A percentile compares a stretch with the other conserved stretches of the same genome.
Evolutionary conservation across 2,797 vertebrate genomes (phyloP).

Genomic region (Novumbra hubbsi): DNA sequence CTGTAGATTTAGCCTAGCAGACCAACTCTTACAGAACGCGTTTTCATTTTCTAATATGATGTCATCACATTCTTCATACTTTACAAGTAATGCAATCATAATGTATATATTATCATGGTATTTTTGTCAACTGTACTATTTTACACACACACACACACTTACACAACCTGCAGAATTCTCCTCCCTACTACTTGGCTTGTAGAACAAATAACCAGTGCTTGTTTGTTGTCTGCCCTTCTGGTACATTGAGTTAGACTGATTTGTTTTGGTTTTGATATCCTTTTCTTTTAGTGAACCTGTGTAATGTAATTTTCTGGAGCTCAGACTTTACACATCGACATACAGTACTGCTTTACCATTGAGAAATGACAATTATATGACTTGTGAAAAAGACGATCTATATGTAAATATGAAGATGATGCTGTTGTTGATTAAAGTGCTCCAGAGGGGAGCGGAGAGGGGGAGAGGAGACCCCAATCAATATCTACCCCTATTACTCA

Average conservation of each 20-base stretch:
- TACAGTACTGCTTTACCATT: slow-evolving; percentile 67
- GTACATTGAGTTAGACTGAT: slow-evolving; percentile 17
- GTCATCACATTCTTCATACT: slow-evolving; percentile 90
- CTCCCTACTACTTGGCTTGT: slow-evolving; percentile 57
- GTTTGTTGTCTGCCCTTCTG: slow-evolving; percentile 36
- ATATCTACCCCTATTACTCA: too few species aligned
- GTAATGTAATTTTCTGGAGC: slow-evolving; percentile 67
- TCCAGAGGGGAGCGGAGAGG: slow-evolving; percentile 46
- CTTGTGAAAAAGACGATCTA: slow-evolving; percentile 65
- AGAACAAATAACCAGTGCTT: slow-evolving; percentile 53
- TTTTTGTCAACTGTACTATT: slow-evolving; percentile 87
- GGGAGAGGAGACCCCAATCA: too few species aligned
- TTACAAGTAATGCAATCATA: slow-evolving; percentile 88
- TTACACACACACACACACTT: slow-evolving; percentile 71
- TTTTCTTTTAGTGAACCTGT: slow-evolving; percentile 59
- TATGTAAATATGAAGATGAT: slow-evolving; percentile 65
- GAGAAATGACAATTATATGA: slow-evolving; percentile 60
- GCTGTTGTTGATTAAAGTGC: slow-evolving; percentile 50
- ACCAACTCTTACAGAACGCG: slow-evolving; percentile 86
- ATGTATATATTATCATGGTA: slow-evolving; percentile 84
- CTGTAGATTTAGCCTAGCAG: slow-evolving; percentile 88
- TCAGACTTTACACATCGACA: slow-evolving; percentile 70
- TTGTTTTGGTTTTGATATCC: slow-evolving; percentile 35
- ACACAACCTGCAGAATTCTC: slow-evolving; percentile 88
- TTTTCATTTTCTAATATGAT: slow-evolving; percentile 87